Evolutionary conservation across 35 echinoderm and acorn worm genomes (phyloP).

Genomic region (Anneissia japonica): DNA sequence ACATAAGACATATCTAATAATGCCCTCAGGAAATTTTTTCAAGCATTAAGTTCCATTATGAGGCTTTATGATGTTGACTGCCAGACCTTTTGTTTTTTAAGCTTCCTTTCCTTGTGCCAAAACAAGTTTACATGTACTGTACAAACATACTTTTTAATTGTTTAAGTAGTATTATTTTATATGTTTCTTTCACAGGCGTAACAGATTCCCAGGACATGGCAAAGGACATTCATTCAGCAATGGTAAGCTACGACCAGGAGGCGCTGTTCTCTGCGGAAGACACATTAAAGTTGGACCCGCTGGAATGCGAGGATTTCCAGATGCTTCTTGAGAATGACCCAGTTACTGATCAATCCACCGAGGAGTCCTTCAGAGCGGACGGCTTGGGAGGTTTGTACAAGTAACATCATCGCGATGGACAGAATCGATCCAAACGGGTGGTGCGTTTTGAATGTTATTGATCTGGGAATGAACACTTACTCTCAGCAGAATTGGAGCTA

Average conservation of each 20-base stretch:
- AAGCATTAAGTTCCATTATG: slow-evolving; percentile 13
- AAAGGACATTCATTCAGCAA: slow-evolving; percentile 84
- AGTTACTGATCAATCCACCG: slow-evolving; percentile 83
- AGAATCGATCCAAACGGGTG: neutral
- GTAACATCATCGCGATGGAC: neutral
- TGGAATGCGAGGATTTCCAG: slow-evolving; percentile 74
- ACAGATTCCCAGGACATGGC: slow-evolving; percentile 87
- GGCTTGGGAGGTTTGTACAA: neutral
- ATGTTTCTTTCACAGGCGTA: slow-evolving; percentile 49
- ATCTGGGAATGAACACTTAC: neutral
- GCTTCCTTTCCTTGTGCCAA: neutral
- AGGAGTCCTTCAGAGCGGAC: slow-evolving; percentile 92
- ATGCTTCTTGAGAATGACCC: slow-evolving; percentile 91
- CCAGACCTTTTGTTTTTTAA: neutral
- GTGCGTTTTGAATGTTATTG: neutral
- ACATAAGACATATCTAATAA: neutral
- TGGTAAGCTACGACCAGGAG: slow-evolving; percentile 57
- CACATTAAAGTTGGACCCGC: slow-evolving; percentile 69
- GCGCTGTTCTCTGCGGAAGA: slow-evolving; percentile 53
- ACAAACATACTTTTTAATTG: slow-evolving; percentile 1
- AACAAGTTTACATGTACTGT: neutral
- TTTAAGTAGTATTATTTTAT: no score
- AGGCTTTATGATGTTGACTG: neutral
- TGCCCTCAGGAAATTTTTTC: neutral
- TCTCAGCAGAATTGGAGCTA: neutral